A percentile compares a stretch with the other conserved stretches of the same genome.
phyloP scores from a whole-genome alignment of 2,797 vertebrate genomes.

The Decapterus maruadsi region DNA sequence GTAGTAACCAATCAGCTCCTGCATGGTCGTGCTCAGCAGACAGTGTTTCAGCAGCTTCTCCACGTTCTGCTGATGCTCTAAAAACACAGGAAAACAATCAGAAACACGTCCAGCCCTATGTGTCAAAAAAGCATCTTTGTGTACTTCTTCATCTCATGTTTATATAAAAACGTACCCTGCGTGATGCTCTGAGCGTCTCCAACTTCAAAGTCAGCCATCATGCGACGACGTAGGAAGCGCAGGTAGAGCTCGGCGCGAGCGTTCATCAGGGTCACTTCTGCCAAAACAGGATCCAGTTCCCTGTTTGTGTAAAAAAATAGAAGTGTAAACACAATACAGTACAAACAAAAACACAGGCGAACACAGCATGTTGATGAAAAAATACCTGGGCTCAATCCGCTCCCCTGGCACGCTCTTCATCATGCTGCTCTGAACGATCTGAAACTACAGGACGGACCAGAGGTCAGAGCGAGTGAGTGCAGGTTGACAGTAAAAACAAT shows the following conservation, averaged over 20 bases:
- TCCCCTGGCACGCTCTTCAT: slow-evolving; percentile 91
- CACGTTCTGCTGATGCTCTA: slow-evolving; percentile 91
- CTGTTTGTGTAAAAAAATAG: slow-evolving; percentile 73
- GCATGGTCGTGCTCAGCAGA: slow-evolving; percentile 93
- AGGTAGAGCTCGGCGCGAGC: slow-evolving; percentile 95
- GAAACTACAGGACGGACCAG: slow-evolving; percentile 87
- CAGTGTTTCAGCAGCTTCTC: slow-evolving; percentile 96
- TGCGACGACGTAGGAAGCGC: slow-evolving; percentile 93
- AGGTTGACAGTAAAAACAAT: background rate
- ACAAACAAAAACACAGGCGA: background rate
- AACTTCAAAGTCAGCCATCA: slow-evolving; percentile 95
- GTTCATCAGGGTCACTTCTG: slow-evolving; percentile 97
- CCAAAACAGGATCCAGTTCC: slow-evolving; percentile 94
- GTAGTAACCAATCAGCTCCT: slow-evolving; percentile 97
- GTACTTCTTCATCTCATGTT: background rate
- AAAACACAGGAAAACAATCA: background rate
- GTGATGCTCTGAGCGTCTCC: slow-evolving; percentile 93
- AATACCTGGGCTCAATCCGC: slow-evolving; percentile 94
- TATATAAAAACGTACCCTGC: slow-evolving; percentile 83
- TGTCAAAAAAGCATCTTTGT: background rate
- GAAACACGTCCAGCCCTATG: background rate
- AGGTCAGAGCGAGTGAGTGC: background rate
- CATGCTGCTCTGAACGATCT: slow-evolving; percentile 95
- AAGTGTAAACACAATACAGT: background rate
- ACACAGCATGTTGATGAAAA: background rate